These are phyloP conservation scores for Cochlearius cochlearius DNA, from an alignment of 2,113 vertebrate genomes.

Conservation along the genomic window DNA sequence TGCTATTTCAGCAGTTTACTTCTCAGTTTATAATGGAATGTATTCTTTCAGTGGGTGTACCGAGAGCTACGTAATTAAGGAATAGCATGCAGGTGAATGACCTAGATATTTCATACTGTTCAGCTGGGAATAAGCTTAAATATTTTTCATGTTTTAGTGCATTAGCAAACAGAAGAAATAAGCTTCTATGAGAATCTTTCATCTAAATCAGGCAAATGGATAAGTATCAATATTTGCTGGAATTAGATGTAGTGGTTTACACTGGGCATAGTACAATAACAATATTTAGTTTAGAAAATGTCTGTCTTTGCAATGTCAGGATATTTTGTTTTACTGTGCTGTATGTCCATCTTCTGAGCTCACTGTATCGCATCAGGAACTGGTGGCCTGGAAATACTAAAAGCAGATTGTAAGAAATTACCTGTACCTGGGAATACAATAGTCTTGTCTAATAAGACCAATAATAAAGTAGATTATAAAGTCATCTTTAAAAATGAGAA, in stretches of 20 bases:
- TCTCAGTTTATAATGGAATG: neutral
- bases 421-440: neutral
- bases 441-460: neutral
- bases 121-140: neutral
- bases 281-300: conserved; percentile 58
- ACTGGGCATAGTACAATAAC: neutral
- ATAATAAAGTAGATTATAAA: neutral
- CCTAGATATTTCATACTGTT: neutral
- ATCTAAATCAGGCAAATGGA: neutral
- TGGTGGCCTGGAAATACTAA: neutral
- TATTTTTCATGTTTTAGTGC: neutral
- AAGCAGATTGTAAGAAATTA: neutral
- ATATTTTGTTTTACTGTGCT: neutral
- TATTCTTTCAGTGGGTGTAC: neutral
- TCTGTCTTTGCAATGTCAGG: conserved; percentile 6
- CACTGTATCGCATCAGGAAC: neutral
- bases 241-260: conserved; percentile 36
- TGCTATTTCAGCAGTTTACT: neutral
- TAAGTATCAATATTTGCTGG: conserved; percentile 54
- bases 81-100: neutral
- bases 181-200: conserved; percentile 12
- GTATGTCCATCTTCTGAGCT: neutral
- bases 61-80: neutral
- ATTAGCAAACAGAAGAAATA: conserved; percentile 45
- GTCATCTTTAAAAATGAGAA: neutral